These are phyloP conservation scores for Trypoxylus dichotomus DNA, from an alignment of 1,140 invertebrate species.

Conservation along the genomic window DNA sequence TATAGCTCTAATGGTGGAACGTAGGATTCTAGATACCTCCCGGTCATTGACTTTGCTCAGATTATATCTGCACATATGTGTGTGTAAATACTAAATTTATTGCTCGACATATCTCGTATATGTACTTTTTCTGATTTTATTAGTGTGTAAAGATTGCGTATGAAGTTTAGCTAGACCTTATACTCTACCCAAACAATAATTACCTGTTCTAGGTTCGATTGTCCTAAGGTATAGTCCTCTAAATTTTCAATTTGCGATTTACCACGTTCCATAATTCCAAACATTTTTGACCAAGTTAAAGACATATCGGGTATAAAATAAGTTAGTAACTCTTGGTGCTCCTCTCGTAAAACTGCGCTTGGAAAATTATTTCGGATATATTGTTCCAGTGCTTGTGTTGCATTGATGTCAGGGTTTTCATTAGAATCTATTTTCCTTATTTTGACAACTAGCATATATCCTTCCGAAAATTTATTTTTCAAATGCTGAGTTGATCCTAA, in stretches of 20 bases:
- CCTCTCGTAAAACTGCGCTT: slow-evolving; percentile 61
- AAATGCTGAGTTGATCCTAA: slow-evolving; percentile 69
- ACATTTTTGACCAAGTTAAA: slow-evolving; percentile 73
- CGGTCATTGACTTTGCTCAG: no score
- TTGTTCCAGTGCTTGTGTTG: slow-evolving; percentile 47
- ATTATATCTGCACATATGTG: no score
- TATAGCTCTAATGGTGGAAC: no score
- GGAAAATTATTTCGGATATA: slow-evolving; percentile 55
- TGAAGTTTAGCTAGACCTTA: no score
- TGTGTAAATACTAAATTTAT: no score
- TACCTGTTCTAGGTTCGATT: slow-evolving; percentile 81
- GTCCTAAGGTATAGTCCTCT: slow-evolving; percentile 81
- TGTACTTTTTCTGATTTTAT: no score
- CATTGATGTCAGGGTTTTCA: slow-evolving; percentile 23
- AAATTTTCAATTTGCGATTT: slow-evolving; percentile 58
- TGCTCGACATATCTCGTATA: no score
- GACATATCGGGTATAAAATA: slow-evolving; percentile 66
- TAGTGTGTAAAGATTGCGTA: no score
- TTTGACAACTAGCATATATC: slow-evolving; percentile 53
- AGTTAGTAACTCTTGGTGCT: slow-evolving; percentile 73
- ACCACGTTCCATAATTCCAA: slow-evolving; percentile 70
- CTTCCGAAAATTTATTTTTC: slow-evolving; percentile 68
- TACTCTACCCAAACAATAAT: no score
- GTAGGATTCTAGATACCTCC: no score
- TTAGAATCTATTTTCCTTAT: slow-evolving; percentile 39